Base-by-base conservation (phyloP, 2,113 vertebrate genomes). In the Amphiprion ocellaris region DNA sequence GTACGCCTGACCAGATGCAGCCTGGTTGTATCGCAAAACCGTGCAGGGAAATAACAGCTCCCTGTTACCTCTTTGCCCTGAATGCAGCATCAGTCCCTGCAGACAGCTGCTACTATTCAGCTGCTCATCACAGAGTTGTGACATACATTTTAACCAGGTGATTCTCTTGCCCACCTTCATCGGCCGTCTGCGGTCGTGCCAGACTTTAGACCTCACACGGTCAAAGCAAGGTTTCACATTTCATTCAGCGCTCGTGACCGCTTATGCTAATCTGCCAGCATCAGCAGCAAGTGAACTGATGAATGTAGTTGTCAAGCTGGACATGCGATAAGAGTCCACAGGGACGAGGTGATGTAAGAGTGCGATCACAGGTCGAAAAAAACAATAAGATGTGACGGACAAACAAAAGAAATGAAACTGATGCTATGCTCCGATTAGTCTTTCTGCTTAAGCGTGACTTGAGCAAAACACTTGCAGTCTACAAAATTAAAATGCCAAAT, bases 131-230 rank as follows among this genome's bases (percentile, higher is more conserved):
- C 77, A 61, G 74, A 90, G 69, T 19, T 83, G 78, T 90, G 74
- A 87, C 78, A 81, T 78, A 76, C 52, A 79, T 90, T 90, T 89
- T 65, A 79, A 80, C 67, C 73, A 79, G 80, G 67, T 85, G 61
- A 88, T 79, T 56, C 2, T 11, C 21, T 56, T 50, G 56, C 50
- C 52, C 54, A 14, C 52, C 70, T 69, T 9, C 50, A 37, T 71
- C 33, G 33, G 39, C 17, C 68, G 56, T 58, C 52, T 46, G 0
- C 60, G 46, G 56, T 59, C 46, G 55, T 53, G 47, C 33, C 63
- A 63, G 55, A 70, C 37, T 82, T 63, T 55, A 53, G 55, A 82
- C 19, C 55, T 30, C 6, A 30, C 1, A 68, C 71, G 55, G 63
- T 17, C 62, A 71, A 60, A 76, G 12, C 1, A 10, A 68, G 49